Base-by-base conservation (phyloP, 2,113 vertebrate genomes). In the Planiliza haematocheilus region DNA sequence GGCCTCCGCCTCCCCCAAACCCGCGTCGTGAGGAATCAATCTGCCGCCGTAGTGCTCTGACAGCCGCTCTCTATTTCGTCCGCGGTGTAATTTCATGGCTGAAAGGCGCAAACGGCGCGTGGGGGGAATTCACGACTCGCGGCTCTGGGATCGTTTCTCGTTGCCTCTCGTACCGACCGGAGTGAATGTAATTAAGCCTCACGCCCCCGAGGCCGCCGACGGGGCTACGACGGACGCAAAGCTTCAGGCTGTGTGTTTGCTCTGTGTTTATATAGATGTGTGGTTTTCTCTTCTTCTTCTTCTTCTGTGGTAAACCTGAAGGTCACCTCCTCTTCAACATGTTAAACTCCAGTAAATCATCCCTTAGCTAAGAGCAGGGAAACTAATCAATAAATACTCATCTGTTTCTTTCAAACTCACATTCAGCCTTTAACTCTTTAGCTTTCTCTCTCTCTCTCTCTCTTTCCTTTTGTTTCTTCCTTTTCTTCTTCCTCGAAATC, bases 31-130 rank as follows among this genome's bases (percentile, higher is more conserved):
- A 51, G 1, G 61, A 70, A 78, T 74, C 83, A 67, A 45, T 73
- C 62, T 34, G 38, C 10, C 52, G 0, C 20, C 1, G 51, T 43
- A 41, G 53, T 66, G 0, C 67, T 43, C 72, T 60, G 70, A 81
- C 78, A 41, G 21, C 59, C 71, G 51, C 63, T 83, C 72, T 74
- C 73, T 67, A 17, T 84, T 85, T 66, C 76, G n/a, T 63, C n/a
- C 43, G 30, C 42, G 1, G 71, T 83, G 84, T 81, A 90, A 91
- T 93, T 92, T 93, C 90, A 93, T 85, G 88, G 80, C 84, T 91
- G 86, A 89, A 45, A 81, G 87, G 53, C 74, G 4, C 70, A 63
- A 77, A n/a, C n/a, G n/a, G n/a, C n/a, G n/a, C n/a, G n/a, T n/a
- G n/a, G n/a, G 60, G 72, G 81, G 75, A 81, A 73, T 70, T 41